Conservation (phyloP, 2,113 vertebrate species). For the Lagopus leucura region DNA sequence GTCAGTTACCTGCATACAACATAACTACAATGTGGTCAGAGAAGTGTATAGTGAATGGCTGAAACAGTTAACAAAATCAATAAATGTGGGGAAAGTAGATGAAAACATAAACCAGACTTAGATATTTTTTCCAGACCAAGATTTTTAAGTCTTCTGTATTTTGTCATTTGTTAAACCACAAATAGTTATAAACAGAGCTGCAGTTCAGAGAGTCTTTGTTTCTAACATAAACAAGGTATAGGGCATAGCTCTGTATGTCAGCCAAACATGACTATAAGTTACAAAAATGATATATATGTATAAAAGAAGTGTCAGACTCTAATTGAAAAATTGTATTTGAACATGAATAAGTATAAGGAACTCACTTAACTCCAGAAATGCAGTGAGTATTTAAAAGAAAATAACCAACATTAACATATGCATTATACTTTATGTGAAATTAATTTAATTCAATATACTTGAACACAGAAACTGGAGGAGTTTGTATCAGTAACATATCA, state of each 20-base stretch:
- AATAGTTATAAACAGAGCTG: slow-evolving; percentile 72
- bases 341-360: slow-evolving; percentile 52
- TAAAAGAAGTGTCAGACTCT: slow-evolving; percentile 70
- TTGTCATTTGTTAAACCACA: slow-evolving; percentile 80
- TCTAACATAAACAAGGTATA: slow-evolving; percentile 77
- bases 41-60: slow-evolving; percentile 35
- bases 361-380: slow-evolving; percentile 32
- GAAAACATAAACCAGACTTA: slow-evolving; percentile 79
- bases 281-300: slow-evolving; percentile 72
- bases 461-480: neutral
- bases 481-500: slow-evolving; percentile 3
- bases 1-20: slow-evolving; percentile 50
- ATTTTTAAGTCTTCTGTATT: slow-evolving; percentile 81
- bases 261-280: slow-evolving; percentile 62
- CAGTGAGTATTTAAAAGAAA: slow-evolving; percentile 34
- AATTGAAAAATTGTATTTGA: slow-evolving; percentile 69
- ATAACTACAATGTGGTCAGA: slow-evolving; percentile 29
- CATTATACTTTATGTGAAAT: slow-evolving; percentile 20
- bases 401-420: slow-evolving; percentile 8
- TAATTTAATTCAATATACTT: slow-evolving; percentile 25
- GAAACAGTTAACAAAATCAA: slow-evolving; percentile 75
- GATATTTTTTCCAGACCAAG: slow-evolving; percentile 73
- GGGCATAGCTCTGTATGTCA: slow-evolving; percentile 66
- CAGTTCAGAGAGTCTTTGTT: slow-evolving; percentile 72
- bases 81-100: slow-evolving; percentile 64